These are phyloP conservation scores for Castor canadensis DNA, from an alignment of 2,113 vertebrate genomes.

Conservation along the genomic window DNA sequence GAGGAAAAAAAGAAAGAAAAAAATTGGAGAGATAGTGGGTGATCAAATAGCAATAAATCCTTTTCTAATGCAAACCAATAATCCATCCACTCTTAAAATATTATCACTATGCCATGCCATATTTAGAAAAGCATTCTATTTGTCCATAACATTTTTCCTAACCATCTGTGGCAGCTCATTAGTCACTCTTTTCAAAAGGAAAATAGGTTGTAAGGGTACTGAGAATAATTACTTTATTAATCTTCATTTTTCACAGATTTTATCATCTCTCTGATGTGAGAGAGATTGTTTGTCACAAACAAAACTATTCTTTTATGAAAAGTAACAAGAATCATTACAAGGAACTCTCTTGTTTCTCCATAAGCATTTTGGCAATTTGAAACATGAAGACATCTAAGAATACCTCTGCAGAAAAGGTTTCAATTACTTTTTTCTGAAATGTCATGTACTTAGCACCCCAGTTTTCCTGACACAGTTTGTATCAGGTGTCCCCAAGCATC, in stretches of 20 bases:
- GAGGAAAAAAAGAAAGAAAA: too few relatives aligned
- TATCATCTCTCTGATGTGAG: background rate
- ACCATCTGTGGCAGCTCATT: background rate
- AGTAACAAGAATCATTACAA: background rate
- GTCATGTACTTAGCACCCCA: background rate
- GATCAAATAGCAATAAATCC: background rate
- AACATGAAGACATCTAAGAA: background rate
- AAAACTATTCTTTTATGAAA: conserved; percentile 26
- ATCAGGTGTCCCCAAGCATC: background rate
- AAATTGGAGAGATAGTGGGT: too few relatives aligned
- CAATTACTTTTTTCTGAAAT: background rate
- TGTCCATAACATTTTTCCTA: background rate
- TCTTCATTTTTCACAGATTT: conserved; percentile 1
- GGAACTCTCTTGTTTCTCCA: background rate
- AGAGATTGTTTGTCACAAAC: too few relatives aligned
- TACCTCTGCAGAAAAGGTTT: background rate
- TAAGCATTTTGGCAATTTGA: conserved; percentile 1
- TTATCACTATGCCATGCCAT: background rate
- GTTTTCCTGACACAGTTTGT: background rate
- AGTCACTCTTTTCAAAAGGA: background rate
- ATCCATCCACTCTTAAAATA: background rate
- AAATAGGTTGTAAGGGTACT: background rate
- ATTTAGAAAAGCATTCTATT: background rate
- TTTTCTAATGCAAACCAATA: background rate
- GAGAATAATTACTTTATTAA: background rate